A percentile compares a stretch with the other conserved stretches of the same genome.
phyloP scores from a whole-genome alignment of 1,140 invertebrate genomes.

The Pogonognathellus flavescens region DNA sequence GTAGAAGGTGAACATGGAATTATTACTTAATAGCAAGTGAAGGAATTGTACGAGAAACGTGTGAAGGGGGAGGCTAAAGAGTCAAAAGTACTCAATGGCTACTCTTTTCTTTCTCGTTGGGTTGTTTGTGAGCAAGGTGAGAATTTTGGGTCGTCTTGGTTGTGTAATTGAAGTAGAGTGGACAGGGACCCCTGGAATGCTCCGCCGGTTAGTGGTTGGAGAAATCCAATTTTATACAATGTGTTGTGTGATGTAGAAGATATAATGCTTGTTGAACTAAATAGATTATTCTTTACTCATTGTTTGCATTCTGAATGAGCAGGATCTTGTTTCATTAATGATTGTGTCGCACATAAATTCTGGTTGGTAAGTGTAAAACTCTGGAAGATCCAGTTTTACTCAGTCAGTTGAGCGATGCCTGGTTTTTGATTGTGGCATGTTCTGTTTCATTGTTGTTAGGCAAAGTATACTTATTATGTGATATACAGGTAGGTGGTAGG shows the following conservation, averaged over 20 bases:
- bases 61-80: constrained; percentile 29
- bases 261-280: constrained; percentile 24
- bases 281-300: constrained; percentile 40
- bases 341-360: constrained; percentile 38
- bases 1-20: too few species aligned
- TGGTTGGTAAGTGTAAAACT: constrained; percentile 9
- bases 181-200: constrained; percentile 31
- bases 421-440: neutral
- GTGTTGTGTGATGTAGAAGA: neutral
- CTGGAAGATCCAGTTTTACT: constrained; percentile 32
- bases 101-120: too few species aligned
- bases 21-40: neutral
- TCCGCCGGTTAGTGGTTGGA: neutral
- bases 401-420: neutral
- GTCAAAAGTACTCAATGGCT: neutral
- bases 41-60: neutral
- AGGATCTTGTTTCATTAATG: constrained; percentile 48
- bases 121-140: constrained; percentile 28
- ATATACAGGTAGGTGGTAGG: too few species aligned
- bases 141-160: constrained; percentile 11
- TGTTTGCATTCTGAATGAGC: constrained; percentile 49
- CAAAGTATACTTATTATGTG: neutral
- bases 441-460: neutral
- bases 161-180: constrained; percentile 39
- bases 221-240: constrained; percentile 52